phyloP scores from a whole-genome alignment of 2,888 invertebrate species.

The Ptychoptera albimana region DNA sequence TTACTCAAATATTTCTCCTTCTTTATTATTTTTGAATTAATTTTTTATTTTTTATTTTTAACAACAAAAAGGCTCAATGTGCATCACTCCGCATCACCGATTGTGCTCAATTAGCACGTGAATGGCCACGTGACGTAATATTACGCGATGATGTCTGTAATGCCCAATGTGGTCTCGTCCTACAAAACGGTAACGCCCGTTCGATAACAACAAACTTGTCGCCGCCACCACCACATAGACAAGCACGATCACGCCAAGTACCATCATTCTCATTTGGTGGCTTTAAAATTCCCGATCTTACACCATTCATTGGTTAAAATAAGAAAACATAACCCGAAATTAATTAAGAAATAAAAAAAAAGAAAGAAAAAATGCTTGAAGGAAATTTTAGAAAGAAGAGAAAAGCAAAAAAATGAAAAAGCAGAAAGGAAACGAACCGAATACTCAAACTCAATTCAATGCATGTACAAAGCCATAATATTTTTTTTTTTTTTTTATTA shows the following conservation, averaged over 20 bases:
- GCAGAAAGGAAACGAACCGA: background rate
- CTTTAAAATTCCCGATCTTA: conserved; percentile 64
- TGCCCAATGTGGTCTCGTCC: conserved; percentile 70
- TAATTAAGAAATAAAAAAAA: background rate
- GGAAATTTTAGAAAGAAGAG: no score
- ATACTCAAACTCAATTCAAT: background rate
- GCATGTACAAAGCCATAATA: no score
- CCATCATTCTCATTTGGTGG: conserved; percentile 33
- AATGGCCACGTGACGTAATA: conserved; percentile 70
- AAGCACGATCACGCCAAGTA: conserved; percentile 18
- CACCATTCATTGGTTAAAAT: conserved; percentile 41
- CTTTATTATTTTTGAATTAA: background rate
- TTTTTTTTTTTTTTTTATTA: no score
- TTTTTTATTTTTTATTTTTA: conserved; percentile 19
- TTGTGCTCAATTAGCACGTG: conserved; percentile 64
- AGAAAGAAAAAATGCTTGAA: background rate
- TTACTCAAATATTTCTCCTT: conserved; percentile 12
- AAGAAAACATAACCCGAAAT: no score
- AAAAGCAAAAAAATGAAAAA: no score
- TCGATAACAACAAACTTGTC: conserved; percentile 16
- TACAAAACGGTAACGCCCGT: conserved; percentile 21
- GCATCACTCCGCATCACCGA: conserved; percentile 77
- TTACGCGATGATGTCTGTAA: conserved; percentile 76
- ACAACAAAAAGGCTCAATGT: conserved; percentile 55
- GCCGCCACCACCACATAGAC: conserved; percentile 4